These are phyloP conservation scores for Dolomedes plantarius DNA, from an alignment of 2,888 invertebrate species.

Conservation along the genomic window DNA sequence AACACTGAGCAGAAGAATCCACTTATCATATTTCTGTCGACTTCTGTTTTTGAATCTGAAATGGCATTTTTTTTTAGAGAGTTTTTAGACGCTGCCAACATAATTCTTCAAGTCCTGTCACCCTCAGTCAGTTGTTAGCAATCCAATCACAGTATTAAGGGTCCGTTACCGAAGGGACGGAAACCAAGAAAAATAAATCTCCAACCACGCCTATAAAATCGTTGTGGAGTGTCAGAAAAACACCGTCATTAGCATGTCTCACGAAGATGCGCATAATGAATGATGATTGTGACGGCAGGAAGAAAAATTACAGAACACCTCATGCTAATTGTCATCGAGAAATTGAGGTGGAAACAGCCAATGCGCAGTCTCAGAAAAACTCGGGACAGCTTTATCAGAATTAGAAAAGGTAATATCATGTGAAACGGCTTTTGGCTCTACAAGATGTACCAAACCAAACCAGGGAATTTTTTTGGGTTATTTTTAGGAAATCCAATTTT, in stretches of 20 bases:
- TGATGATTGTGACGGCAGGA: constrained; percentile 6
- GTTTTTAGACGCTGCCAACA: too few species aligned
- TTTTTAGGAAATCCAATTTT: too few species aligned
- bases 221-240: constrained; percentile 25
- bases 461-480: too few species aligned
- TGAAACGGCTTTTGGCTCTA: neutral
- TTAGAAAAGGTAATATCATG: neutral
- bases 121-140: neutral
- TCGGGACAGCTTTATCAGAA: neutral
- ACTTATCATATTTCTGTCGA: too few species aligned
- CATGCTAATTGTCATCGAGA: constrained; percentile 2
- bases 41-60: too few species aligned
- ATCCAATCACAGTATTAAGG: neutral
- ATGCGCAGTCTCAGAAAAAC: neutral
- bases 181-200: constrained; percentile 6
- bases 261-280: constrained; percentile 11
- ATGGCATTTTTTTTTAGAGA: too few species aligned
- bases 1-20: too few species aligned
- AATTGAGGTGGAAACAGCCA: neutral
- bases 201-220: constrained; percentile 19
- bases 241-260: constrained; percentile 14
- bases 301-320: constrained; percentile 8
- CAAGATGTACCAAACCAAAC: too few species aligned
- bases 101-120: neutral
- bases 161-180: neutral